These are phyloP conservation scores for Anguilla marmorata DNA, from an alignment of 2,797 vertebrate genomes.

Conservation along the genomic window DNA sequence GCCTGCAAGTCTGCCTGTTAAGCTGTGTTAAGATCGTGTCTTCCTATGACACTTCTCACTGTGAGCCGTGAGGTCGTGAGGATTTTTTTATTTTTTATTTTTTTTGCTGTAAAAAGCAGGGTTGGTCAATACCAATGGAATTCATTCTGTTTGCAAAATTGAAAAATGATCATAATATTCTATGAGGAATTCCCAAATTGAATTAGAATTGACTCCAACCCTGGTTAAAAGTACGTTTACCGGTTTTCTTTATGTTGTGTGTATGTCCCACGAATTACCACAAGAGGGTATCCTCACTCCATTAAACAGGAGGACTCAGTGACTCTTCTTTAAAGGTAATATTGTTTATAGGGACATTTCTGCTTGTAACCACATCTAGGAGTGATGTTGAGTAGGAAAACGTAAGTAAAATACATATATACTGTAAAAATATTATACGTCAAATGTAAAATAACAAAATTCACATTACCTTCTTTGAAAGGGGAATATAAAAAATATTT, in stretches of 20 bases:
- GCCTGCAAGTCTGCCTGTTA: background rate
- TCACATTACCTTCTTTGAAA: background rate
- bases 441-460: background rate
- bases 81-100: no score
- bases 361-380: background rate
- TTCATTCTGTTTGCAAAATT: background rate
- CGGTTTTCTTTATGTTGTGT: background rate
- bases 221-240: background rate
- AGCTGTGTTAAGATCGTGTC: background rate
- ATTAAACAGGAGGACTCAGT: background rate
- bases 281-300: slow-evolving; percentile 39
- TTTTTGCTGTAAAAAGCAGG: background rate
- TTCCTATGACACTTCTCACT: background rate
- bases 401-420: background rate
- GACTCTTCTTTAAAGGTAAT: background rate
- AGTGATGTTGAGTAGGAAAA: background rate
- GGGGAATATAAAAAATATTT: background rate
- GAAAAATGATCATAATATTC: background rate
- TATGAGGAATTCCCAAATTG: background rate
- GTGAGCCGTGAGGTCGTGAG: no score
- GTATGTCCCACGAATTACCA: slow-evolving; percentile 32
- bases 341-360: background rate
- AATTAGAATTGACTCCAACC: background rate
- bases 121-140: background rate
- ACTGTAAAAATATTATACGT: background rate